phyloP scores from a whole-genome alignment of 30 jellyfish, hydroid and myxozoan genomes.

The Aurelia aurita region DNA sequence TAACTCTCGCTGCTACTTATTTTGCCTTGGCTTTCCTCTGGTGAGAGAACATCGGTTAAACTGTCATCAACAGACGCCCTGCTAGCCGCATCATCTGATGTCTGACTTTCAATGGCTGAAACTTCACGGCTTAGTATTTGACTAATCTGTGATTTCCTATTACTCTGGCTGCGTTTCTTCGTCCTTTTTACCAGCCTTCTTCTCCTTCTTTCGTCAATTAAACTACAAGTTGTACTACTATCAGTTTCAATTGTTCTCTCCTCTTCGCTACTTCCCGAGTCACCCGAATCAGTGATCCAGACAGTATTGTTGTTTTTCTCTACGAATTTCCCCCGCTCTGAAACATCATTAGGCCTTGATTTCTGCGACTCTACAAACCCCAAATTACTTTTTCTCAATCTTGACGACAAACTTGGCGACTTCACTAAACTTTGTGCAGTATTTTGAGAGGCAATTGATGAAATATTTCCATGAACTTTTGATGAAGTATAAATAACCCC shows the following conservation, averaged over 20 bases:
- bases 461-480: conserved; percentile 27
- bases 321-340: conserved; percentile 57
- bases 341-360: conserved; percentile 12
- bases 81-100: conserved; percentile 74
- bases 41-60: conserved; percentile 58
- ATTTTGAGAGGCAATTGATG: conserved; percentile 14
- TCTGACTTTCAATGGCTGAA: conserved; percentile 55
- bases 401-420: conserved; percentile 37
- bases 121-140: conserved; percentile 72
- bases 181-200: conserved; percentile 78
- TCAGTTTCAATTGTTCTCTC: conserved; percentile 75
- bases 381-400: conserved; percentile 42
- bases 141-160: conserved; percentile 70
- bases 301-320: conserved; percentile 76
- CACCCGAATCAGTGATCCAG: conserved; percentile 82
- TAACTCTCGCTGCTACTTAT: conserved; percentile 59
- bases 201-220: conserved; percentile 81
- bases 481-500: conserved; percentile 40
- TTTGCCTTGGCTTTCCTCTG: conserved; percentile 58
- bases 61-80: conserved; percentile 72
- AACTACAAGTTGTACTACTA: conserved; percentile 82
- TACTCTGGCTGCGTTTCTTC: conserved; percentile 63
- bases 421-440: conserved; percentile 22
- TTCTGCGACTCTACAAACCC: conserved; percentile 53
- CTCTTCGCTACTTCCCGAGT: conserved; percentile 72